A percentile compares a stretch with the other conserved stretches of the same genome.
Conservation (phyloP, 2,113 vertebrate species). For the Columba livia region DNA sequence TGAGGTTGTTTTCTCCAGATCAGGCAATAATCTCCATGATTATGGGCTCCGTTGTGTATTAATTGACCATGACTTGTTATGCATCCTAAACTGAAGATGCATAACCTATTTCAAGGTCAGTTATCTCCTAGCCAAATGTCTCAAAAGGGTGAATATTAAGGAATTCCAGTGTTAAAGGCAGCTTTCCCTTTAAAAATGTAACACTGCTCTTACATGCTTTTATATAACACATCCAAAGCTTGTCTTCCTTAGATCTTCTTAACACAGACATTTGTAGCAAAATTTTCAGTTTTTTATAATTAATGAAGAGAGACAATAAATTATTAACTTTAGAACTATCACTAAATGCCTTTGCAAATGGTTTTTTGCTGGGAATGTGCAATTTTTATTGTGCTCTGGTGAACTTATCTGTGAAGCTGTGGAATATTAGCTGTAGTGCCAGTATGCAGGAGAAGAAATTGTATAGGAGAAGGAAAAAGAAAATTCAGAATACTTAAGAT, state of each 20-base stretch:
- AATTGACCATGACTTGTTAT: conserved; percentile 46
- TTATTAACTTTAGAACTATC: conserved; percentile 39
- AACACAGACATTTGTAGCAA: conserved; percentile 23
- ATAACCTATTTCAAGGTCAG: conserved; percentile 36
- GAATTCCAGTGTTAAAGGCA: background rate
- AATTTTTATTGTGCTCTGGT: background rate
- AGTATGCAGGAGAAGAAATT: background rate
- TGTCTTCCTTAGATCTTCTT: conserved; percentile 14
- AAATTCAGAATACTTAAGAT: background rate
- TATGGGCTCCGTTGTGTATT: conserved; percentile 41
- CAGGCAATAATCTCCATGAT: conserved; percentile 19
- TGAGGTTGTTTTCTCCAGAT: conserved; percentile 32
- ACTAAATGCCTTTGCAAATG: conserved; percentile 21
- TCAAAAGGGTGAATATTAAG: background rate
- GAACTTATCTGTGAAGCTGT: background rate
- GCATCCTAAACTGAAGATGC: conserved; percentile 2
- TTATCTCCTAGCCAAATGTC: background rate
- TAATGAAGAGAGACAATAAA: conserved; percentile 41
- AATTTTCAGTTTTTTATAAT: conserved; percentile 19
- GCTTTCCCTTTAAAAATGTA: background rate
- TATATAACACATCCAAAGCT: background rate
- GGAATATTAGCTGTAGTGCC: background rate
- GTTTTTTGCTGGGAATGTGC: background rate
- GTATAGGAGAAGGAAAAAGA: background rate
- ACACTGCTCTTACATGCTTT: background rate